Evolutionary conservation across 1,140 invertebrate species (phyloP).

Genomic region (Anastatus disparis): DNA sequence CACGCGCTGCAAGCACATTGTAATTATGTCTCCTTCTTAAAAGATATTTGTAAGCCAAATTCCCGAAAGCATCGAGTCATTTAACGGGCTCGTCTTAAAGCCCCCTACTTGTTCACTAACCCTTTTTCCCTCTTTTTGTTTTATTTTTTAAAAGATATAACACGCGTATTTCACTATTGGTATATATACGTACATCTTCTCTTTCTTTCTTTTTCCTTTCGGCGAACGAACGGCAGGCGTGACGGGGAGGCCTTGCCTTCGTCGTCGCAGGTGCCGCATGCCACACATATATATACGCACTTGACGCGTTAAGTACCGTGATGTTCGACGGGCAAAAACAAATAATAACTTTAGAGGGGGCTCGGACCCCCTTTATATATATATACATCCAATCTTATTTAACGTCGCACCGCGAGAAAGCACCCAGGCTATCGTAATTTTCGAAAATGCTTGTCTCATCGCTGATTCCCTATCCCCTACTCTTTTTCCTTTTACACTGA

Average conservation of each 20-base stretch:
- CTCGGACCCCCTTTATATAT: background rate
- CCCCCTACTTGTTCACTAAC: no score
- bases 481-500: no score
- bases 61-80: background rate
- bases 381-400: background rate
- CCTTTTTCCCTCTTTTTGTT: no score
- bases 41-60: slow-evolving; percentile 25
- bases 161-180: no score
- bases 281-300: no score
- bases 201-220: background rate
- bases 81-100: background rate
- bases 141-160: no score
- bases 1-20: background rate
- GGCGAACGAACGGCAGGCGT: slow-evolving; percentile 5
- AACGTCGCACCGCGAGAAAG: background rate
- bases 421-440: slow-evolving; percentile 59
- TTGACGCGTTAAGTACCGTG: slow-evolving; percentile 59
- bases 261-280: slow-evolving; percentile 51
- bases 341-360: slow-evolving; percentile 58
- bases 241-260: no score
- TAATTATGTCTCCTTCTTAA: background rate
- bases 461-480: slow-evolving; percentile 47
- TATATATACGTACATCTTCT: no score
- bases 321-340: slow-evolving; percentile 61
- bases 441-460: slow-evolving; percentile 66